Percentiles rank a stretch among this genome's conserved stretches.
Conservation (phyloP, 2,888 invertebrate genomes). For the Dryobota labecula region DNA sequence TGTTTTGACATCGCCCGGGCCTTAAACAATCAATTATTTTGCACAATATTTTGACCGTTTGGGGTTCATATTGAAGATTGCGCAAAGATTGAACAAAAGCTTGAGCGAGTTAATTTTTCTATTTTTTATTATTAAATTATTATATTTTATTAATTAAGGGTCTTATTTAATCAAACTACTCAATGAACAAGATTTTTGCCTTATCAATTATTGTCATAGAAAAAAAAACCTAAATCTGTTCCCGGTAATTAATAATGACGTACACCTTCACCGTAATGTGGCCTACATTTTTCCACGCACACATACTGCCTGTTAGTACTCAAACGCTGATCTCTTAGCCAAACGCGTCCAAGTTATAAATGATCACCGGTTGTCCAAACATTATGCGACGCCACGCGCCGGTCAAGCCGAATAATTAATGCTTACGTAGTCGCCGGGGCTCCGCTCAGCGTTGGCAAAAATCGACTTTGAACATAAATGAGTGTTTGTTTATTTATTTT, state of each 20-base stretch:
- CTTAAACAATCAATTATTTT: too few species aligned
- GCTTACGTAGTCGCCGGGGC: constrained; percentile 75
- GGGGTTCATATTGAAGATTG: too few species aligned
- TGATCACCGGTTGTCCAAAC: constrained; percentile 76
- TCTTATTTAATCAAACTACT: too few species aligned
- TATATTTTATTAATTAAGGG: too few species aligned
- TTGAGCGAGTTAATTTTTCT: too few species aligned
- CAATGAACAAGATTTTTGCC: too few species aligned
- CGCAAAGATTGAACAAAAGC: too few species aligned
- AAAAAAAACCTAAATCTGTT: background rate
- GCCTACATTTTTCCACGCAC: constrained; percentile 28
- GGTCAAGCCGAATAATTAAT: constrained; percentile 83
- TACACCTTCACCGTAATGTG: constrained; percentile 1
- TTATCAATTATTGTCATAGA: too few species aligned
- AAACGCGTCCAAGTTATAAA: constrained; percentile 77
- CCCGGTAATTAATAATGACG: background rate
- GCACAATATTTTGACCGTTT: too few species aligned
- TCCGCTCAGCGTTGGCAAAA: constrained; percentile 73
- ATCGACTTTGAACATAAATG: constrained; percentile 72
- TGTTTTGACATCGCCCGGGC: background rate
- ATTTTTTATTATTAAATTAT: too few species aligned
- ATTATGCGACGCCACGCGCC: constrained; percentile 83
- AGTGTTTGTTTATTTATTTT: constrained; percentile 39
- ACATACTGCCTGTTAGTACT: constrained; percentile 24
- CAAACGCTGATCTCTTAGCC: constrained; percentile 65